Conservation (phyloP, 2,888 invertebrate species). For the Hemistola chrysoprasaria region DNA sequence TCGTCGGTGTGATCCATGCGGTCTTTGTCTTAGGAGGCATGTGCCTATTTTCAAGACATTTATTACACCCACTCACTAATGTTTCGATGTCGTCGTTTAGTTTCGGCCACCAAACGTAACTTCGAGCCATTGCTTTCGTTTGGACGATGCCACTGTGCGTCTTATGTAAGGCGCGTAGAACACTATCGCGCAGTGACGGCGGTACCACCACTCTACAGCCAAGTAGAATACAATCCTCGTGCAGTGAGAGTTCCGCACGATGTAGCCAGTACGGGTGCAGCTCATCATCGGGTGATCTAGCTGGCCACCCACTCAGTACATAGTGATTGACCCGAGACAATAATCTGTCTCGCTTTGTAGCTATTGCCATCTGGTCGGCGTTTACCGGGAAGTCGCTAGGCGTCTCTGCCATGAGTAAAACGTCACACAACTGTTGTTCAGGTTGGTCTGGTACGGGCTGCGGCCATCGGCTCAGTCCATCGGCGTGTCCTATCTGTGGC, state of each 20-base stretch:
- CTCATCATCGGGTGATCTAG: neutral
- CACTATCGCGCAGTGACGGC: neutral
- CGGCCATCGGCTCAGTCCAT: no score
- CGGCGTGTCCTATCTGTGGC: no score
- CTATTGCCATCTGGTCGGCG: no score
- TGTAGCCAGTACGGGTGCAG: neutral
- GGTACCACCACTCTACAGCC: conserved; percentile 5
- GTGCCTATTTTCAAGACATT: conserved; percentile 5
- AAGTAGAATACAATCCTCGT: conserved; percentile 3
- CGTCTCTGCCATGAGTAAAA: no score
- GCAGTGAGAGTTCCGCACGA: conserved; percentile 5
- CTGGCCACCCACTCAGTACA: neutral
- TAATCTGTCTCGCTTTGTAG: no score
- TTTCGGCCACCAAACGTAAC: conserved; percentile 29
- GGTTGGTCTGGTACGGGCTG: no score
- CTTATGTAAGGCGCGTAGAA: conserved; percentile 4
- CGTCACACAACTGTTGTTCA: no score
- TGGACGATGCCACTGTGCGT: conserved; percentile 24
- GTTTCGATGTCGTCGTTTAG: conserved; percentile 14
- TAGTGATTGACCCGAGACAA: no score
- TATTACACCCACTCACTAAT: neutral
- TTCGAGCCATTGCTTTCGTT: conserved; percentile 29
- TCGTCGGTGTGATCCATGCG: conserved; percentile 13
- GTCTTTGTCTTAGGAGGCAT: conserved; percentile 7
- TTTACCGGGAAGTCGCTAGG: no score